phyloP scores from a whole-genome alignment of 2,797 vertebrate genomes.

The Mormyrus hasselquistii region DNA sequence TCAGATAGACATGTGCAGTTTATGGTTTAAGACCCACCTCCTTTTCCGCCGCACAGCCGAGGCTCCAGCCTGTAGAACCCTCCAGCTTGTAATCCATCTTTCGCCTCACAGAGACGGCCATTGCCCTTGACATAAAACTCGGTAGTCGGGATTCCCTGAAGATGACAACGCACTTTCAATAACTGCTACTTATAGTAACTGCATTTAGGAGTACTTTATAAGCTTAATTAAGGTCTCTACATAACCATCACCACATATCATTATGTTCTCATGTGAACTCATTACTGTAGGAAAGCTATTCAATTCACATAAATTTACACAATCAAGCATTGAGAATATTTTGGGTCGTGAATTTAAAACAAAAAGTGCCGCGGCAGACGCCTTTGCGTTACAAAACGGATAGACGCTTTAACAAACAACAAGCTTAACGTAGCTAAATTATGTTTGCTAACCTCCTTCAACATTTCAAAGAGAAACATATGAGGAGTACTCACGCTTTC shows the following conservation, averaged over 20 bases:
- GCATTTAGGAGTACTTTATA: not conserved
- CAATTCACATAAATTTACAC: not conserved
- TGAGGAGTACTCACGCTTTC: conserved; percentile 41
- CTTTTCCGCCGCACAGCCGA: conserved; percentile 83
- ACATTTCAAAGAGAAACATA: not conserved
- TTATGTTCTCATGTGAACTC: not conserved
- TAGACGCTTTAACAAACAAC: not conserved
- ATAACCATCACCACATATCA: not conserved
- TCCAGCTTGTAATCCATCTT: conserved; percentile 63
- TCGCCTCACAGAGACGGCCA: conserved; percentile 43
- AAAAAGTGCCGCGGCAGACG: not conserved
- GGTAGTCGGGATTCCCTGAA: conserved; percentile 54
- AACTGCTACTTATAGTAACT: not conserved
- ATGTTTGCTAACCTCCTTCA: not conserved
- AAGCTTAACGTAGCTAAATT: no score
- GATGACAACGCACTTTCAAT: not conserved
- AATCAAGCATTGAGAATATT: not conserved
- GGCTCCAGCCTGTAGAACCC: conserved; percentile 75
- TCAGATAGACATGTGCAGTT: not conserved
- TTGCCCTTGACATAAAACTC: conserved; percentile 74
- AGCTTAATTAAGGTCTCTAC: not conserved
- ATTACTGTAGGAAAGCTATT: not conserved
- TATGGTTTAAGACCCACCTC: conserved; percentile 63
- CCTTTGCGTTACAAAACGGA: not conserved
- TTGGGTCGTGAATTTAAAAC: not conserved